A percentile compares a stretch with the other conserved stretches of the same genome.
Evolutionary conservation across 2,888 invertebrate genomes (phyloP).

Genomic region (Epinotia ramella): DNA sequence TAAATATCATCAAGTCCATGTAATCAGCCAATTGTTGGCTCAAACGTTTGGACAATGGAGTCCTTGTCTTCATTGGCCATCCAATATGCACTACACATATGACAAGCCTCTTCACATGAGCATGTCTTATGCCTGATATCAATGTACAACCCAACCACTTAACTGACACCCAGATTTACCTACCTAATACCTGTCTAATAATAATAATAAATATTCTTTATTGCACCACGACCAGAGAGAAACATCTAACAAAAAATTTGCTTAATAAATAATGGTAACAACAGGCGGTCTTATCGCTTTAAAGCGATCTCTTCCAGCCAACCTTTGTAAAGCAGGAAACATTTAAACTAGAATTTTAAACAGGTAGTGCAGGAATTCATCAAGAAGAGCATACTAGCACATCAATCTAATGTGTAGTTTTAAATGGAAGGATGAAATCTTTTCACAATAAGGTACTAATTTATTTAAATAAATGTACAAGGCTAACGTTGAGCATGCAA

Average conservation of each 20-base stretch:
- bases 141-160: background rate
- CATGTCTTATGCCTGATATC: background rate
- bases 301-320: too few relatives aligned
- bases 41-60: slow-evolving; percentile 12
- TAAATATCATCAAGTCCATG: background rate
- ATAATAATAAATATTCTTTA: too few relatives aligned
- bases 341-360: too few relatives aligned
- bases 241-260: too few relatives aligned
- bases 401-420: too few relatives aligned
- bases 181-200: background rate
- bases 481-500: too few relatives aligned
- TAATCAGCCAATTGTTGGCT: slow-evolving; percentile 7
- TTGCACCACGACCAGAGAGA: too few relatives aligned
- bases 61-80: background rate
- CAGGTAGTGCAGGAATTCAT: too few relatives aligned
- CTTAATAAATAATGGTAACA: too few relatives aligned
- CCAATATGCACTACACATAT: slow-evolving; percentile 21
- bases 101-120: background rate
- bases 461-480: background rate
- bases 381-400: too few relatives aligned
- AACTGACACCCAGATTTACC: slow-evolving; percentile 1
- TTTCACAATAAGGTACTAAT: background rate
- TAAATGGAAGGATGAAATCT: background rate
- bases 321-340: too few relatives aligned
- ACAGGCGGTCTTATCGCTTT: too few relatives aligned